Evolutionary conservation across 2,888 invertebrate species (phyloP), one percentile per base, ranked within the genome.

Genomic region (Plagodis pulveraria): DNA sequence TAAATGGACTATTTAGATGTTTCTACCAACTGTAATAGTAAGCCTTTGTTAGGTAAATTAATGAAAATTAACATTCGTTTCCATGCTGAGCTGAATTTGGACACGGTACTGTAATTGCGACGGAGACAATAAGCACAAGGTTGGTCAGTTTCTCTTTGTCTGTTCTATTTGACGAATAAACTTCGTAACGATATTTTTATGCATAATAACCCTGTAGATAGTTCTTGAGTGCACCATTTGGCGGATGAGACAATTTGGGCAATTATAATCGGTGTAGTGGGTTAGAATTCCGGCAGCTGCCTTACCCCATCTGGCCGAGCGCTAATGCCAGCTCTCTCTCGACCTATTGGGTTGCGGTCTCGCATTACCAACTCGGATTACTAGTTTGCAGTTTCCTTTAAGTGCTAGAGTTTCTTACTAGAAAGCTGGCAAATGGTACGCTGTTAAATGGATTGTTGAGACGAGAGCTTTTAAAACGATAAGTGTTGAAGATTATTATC

Each of bases 1-100:
- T 84, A 85, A 88, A 88, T 79, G 83, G 73, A 81, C 81, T 89
- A 90, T 90, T 89, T 89, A 86, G 89, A 89, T 84, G 87, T 88
- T 85, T 83, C 81, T 79, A 80, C 81, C 80, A 77, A 79, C 83
- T 80, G 83, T 83, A 77, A 82, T 78, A 75, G 76, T 62, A 67
- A 61, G 55, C 70, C 73, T 83, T 90, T 91, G 89, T 90, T 85
- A 87, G 71, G 84, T 84, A 87, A 88, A 90, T 89, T 80, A 63
- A 79, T 75, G 70, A 79, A 61, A 80, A 87, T 87, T 83, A 81
- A 78, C 81, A 85, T 83, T 76, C 72, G 72, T 70, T 72, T 72
- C 47, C 43, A 58, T 58, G 53, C 50, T 65, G 70, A 71, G 69
- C 67, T 69, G 72, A 69, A 71, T 65, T 68, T 67, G 65, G 67